Conservation (phyloP, 2,797 vertebrate genomes). For the Coreius guichenoti region DNA sequence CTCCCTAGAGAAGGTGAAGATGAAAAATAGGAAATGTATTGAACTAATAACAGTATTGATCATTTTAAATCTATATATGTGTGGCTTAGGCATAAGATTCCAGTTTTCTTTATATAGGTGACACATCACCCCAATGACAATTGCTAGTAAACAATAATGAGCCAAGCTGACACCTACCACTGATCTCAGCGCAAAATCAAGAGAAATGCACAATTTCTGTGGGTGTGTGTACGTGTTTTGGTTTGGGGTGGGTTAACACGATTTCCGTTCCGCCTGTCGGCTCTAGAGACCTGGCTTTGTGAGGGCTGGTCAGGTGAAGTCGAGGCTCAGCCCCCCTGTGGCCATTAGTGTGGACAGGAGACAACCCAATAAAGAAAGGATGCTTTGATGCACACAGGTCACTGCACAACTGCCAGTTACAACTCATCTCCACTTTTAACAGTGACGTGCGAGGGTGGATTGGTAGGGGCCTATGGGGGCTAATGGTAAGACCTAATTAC, state of each 20-base stretch:
- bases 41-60: slow-evolving; percentile 55
- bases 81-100: not conserved
- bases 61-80: slow-evolving; percentile 62
- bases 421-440: slow-evolving; percentile 71
- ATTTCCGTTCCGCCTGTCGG: slow-evolving; percentile 84
- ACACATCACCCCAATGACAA: slow-evolving; percentile 72
- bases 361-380: slow-evolving; percentile 80
- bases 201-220: slow-evolving; percentile 64
- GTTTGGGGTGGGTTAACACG: slow-evolving; percentile 79
- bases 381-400: slow-evolving; percentile 82
- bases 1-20: not conserved
- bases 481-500: slow-evolving; percentile 75
- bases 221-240: slow-evolving; percentile 69
- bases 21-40: not conserved
- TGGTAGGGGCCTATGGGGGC: slow-evolving; percentile 18
- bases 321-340: slow-evolving; percentile 76
- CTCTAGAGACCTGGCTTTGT: slow-evolving; percentile 78
- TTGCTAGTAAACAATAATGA: slow-evolving; percentile 77
- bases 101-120: slow-evolving; percentile 68
- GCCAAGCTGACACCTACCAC: slow-evolving; percentile 75
- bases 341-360: slow-evolving; percentile 84
- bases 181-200: slow-evolving; percentile 71
- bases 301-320: slow-evolving; percentile 83
- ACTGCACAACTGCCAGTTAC: slow-evolving; percentile 84
- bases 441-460: slow-evolving; percentile 66